Evolutionary conservation across 1,140 invertebrate genomes (phyloP).

Genomic region (Drosophila tristis): DNA sequence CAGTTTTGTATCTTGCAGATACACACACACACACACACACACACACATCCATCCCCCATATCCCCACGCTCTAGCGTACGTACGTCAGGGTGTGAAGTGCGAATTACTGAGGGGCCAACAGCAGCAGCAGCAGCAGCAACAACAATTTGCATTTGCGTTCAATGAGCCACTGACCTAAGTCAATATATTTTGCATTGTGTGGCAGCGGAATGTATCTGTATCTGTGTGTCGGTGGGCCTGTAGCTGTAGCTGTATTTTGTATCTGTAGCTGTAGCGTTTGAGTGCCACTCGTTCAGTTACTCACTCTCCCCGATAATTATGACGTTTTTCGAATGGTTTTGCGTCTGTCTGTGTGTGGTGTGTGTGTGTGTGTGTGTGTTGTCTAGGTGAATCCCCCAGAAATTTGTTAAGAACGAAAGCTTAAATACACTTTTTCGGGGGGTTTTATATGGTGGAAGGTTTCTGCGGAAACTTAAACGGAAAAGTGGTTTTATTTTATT

Average conservation of each 20-base stretch:
- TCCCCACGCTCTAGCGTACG: conserved; percentile 18
- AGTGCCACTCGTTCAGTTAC: conserved; percentile 34
- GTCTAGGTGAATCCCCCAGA: too few relatives aligned
- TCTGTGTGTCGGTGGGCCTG: conserved; percentile 13
- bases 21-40: conserved; percentile 43
- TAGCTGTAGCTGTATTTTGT: conserved; percentile 21
- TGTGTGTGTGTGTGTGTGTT: too few relatives aligned
- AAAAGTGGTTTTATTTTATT: too few relatives aligned
- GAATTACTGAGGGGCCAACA: conserved; percentile 66
- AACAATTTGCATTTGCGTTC: conserved; percentile 83
- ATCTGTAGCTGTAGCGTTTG: conserved; percentile 28
- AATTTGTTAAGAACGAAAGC: not conserved
- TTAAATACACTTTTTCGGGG: not conserved
- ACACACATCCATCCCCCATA: conserved; percentile 4
- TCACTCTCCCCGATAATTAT: conserved; percentile 79
- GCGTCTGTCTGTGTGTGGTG: not conserved
- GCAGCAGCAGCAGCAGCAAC: conserved; percentile 62
- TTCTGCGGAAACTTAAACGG: too few relatives aligned
- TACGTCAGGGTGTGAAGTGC: conserved; percentile 65
- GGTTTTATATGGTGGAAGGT: too few relatives aligned
- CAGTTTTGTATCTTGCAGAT: conserved; percentile 74
- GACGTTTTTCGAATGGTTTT: conserved; percentile 58
- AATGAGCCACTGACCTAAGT: conserved; percentile 83
- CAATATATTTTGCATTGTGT: conserved; percentile 81
- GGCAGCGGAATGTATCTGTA: conserved; percentile 54